Evolutionary conservation across 2,888 invertebrate species (phyloP).

Genomic region (Halictus quadricinctus): DNA sequence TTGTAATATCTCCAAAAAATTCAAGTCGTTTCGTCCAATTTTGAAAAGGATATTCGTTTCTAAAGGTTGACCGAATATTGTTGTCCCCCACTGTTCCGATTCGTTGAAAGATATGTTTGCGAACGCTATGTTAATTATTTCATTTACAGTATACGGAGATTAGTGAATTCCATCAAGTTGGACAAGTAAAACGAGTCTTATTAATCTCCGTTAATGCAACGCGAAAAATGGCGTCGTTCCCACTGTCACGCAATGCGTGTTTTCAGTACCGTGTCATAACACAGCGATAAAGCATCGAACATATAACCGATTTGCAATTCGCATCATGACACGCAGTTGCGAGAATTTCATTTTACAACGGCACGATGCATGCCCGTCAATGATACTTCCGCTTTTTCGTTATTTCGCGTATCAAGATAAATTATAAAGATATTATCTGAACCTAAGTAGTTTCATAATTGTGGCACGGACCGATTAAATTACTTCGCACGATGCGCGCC

Average conservation of each 20-base stretch:
- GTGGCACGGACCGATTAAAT: conserved; percentile 1
- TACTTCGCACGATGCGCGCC: background rate
- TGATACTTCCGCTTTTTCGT: conserved; percentile 42
- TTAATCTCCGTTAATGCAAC: background rate
- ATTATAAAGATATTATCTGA: conserved; percentile 26
- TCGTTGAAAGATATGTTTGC: too few species aligned
- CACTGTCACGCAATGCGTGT: background rate
- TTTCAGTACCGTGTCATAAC: conserved; percentile 8
- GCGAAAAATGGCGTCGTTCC: background rate
- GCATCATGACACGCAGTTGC: conserved; percentile 13
- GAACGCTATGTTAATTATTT: background rate
- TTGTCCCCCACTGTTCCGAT: too few species aligned
- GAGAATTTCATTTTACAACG: background rate
- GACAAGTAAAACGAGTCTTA: background rate
- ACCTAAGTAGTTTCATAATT: conserved; percentile 27
- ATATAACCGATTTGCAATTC: conserved; percentile 38
- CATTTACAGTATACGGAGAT: background rate
- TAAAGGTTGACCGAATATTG: too few species aligned
- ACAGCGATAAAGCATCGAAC: background rate
- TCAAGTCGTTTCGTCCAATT: too few species aligned
- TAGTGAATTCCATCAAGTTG: background rate
- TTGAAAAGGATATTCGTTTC: too few species aligned
- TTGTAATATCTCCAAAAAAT: too few species aligned
- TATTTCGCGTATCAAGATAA: background rate
- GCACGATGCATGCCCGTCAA: background rate